These are phyloP conservation scores for Zootermopsis nevadensis DNA, from an alignment of 2,888 invertebrate species.

Conservation along the genomic window DNA sequence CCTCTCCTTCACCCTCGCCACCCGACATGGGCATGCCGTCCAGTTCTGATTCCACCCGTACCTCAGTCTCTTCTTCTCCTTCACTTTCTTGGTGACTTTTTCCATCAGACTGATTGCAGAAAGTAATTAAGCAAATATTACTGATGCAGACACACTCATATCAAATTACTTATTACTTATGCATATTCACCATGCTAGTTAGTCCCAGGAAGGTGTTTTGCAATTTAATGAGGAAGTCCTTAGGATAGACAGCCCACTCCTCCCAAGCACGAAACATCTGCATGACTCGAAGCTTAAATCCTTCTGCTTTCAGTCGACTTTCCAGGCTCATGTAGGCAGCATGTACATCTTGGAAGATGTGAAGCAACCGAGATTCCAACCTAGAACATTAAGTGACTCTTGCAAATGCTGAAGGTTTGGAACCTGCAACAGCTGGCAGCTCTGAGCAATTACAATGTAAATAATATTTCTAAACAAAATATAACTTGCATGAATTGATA, in stretches of 20 bases:
- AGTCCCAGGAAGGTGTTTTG: constrained; percentile 93
- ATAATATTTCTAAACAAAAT: too few relatives aligned
- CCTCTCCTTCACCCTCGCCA: constrained; percentile 65
- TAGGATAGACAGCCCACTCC: constrained; percentile 96
- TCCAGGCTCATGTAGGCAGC: constrained; percentile 80
- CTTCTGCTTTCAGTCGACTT: constrained; percentile 92
- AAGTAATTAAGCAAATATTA: too few relatives aligned
- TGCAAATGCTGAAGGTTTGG: too few relatives aligned
- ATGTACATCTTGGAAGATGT: constrained; percentile 81
- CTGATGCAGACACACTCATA: too few relatives aligned
- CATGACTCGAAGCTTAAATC: constrained; percentile 90
- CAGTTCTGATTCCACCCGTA: constrained; percentile 70
- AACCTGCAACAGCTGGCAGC: too few relatives aligned
- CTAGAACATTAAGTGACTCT: constrained; percentile 63
- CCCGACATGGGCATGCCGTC: constrained; percentile 75
- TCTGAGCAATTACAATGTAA: too few relatives aligned
- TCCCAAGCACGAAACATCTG: constrained; percentile 96
- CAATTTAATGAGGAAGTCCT: constrained; percentile 87
- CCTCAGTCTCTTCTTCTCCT: constrained; percentile 27
- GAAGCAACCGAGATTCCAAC: constrained; percentile 84
- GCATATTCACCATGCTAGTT: constrained; percentile 55
- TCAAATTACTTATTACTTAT: too few relatives aligned
- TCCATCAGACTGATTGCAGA: constrained; percentile 26
- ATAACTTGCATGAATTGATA: too few relatives aligned
- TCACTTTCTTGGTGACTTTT: constrained; percentile 55